Base-by-base conservation (phyloP, 2,888 invertebrate genomes). In the Xylota sylvarum region DNA sequence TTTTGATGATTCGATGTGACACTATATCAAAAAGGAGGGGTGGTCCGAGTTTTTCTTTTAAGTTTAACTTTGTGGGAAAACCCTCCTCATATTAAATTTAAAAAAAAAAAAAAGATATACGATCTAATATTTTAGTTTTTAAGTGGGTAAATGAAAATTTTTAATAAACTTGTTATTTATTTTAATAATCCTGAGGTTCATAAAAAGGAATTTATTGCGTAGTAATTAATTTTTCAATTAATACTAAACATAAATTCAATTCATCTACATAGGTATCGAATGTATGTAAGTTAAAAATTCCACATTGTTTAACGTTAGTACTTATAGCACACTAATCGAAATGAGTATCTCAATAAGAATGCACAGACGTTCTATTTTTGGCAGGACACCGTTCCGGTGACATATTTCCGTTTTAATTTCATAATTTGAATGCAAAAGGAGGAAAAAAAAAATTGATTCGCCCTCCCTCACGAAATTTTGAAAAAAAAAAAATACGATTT, bases 341-440 rank as follows among this genome's bases (percentile, higher is more conserved):
- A 69, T 76, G 62, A 74, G 17, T 62, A 60, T 37, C 43, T 35
- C 64, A 58, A 14, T 55, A 73, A 69, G 69, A 84, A 84, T 84
- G 79, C 79, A 83, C 32, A 55, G 67, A 52, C 19, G 10, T 43
- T 85, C 81, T 85, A 85, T 85, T 85, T 85, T 81, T 60, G 76
- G 80, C 32, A 19, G 48, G 14, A 65, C 73, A 67, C 65, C 85
- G 85, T 85, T 85, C 85, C 85, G 85, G 85, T 85, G 81, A 85
- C 81, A 85, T 65, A 77, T 81, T 85, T 81, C 70, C 85, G 70
- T 77, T 77, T 70, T 60, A 32, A 60, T 70, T 55, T 84, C 37
- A 69, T 52, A 70, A 60, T 76, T 76, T 14, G 10, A 76, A 77
- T 72, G 58, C 70, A 76, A 58, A 77, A 17, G 23, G 23, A 2